phyloP scores from a whole-genome alignment of 2,797 vertebrate genomes.

The Antennarius maculatus region DNA sequence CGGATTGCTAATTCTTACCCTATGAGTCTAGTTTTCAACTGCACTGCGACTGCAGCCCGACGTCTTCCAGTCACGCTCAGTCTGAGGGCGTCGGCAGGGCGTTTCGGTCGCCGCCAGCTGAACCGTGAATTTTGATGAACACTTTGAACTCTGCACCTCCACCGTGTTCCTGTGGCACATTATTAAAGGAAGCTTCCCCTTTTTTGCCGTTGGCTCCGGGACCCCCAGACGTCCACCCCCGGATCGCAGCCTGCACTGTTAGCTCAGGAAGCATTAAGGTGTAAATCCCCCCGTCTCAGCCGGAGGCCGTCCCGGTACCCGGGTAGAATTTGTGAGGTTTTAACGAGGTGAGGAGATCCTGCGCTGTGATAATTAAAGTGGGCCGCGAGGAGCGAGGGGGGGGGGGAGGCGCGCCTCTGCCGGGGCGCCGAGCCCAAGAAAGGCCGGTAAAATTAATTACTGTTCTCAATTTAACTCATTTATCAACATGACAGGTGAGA shows the following conservation, averaged over 20 bases:
- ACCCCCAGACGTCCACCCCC: constrained; percentile 55
- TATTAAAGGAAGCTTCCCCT: constrained; percentile 14
- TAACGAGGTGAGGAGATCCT: constrained; percentile 61
- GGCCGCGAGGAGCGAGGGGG: constrained; percentile 32
- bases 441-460: constrained; percentile 30
- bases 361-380: constrained; percentile 59
- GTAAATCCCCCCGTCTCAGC: constrained; percentile 48
- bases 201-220: constrained; percentile 33
- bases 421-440: constrained; percentile 18
- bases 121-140: constrained; percentile 66
- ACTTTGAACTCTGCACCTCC: constrained; percentile 56
- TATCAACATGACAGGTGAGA: constrained; percentile 24
- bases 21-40: too few relatives aligned
- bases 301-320: constrained; percentile 50
- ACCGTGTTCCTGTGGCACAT: constrained; percentile 45
- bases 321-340: constrained; percentile 48
- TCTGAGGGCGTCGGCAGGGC: constrained; percentile 49
- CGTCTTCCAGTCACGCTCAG: too few relatives aligned
- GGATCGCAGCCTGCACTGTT: constrained; percentile 54
- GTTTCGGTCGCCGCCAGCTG: constrained; percentile 33
- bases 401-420: constrained; percentile 15
- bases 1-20: too few relatives aligned
- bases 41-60: too few relatives aligned
- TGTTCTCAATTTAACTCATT: constrained; percentile 27
- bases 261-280: constrained; percentile 53